phyloP scores from a whole-genome alignment of 1,140 invertebrate species.

The Piezodorus guildinii region DNA sequence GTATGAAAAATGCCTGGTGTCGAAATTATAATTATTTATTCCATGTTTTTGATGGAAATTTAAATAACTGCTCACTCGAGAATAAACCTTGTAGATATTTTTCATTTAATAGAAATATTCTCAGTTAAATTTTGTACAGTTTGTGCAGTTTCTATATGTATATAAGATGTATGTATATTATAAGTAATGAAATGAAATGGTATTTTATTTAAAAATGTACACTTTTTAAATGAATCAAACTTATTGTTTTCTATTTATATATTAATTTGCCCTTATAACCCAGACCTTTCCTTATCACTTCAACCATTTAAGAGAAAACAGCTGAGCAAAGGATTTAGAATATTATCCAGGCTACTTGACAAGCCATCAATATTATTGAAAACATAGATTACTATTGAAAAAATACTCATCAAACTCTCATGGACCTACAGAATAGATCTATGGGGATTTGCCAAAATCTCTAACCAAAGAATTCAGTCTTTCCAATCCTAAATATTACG shows the following conservation, averaged over 20 bases:
- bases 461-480: too few species aligned
- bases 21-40: not conserved
- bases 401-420: too few species aligned
- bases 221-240: constrained; percentile 15
- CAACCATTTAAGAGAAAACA: not conserved
- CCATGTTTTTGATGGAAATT: constrained; percentile 7
- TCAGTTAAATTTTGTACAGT: constrained; percentile 2
- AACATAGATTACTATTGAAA: too few species aligned
- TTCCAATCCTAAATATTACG: too few species aligned
- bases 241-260: not conserved
- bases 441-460: too few species aligned
- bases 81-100: constrained; percentile 7
- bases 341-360: too few species aligned
- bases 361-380: too few species aligned
- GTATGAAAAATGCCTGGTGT: not conserved
- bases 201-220: constrained; percentile 14
- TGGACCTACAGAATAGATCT: too few species aligned
- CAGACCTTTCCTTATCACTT: not conserved
- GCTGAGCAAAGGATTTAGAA: too few species aligned
- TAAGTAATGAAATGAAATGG: constrained; percentile 4
- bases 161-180: constrained; percentile 15
- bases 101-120: not conserved
- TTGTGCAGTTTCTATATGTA: constrained; percentile 10
- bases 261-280: too few species aligned
- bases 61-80: constrained; percentile 5